Conservation (phyloP, 2,113 vertebrate genomes). For the Gallinago jamesoni region DNA sequence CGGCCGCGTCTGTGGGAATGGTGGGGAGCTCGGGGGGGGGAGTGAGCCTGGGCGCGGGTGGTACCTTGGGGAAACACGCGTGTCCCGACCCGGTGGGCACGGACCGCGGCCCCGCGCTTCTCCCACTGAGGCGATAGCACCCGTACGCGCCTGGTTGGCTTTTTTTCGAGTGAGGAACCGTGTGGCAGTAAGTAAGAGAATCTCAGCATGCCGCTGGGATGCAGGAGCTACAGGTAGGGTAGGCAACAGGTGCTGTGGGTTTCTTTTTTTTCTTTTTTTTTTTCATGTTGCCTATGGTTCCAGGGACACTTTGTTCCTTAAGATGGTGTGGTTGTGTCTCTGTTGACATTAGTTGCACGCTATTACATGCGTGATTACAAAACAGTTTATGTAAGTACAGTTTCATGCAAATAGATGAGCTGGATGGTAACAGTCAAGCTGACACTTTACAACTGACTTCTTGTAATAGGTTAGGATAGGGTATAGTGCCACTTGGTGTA, state of each 20-base stretch:
- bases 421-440: background rate
- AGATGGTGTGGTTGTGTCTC: background rate
- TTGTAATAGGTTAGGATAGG: background rate
- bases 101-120: too few relatives aligned
- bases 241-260: background rate
- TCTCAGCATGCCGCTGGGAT: rapidly evolving
- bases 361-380: constrained; percentile 36
- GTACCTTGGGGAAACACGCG: background rate
- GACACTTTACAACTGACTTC: background rate
- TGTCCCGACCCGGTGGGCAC: background rate
- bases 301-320: background rate
- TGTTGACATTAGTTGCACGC: background rate
- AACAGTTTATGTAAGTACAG: constrained; percentile 60
- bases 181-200: background rate
- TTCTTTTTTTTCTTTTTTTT: background rate
- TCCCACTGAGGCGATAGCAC: rapidly evolving
- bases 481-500: rapidly evolving
- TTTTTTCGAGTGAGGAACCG: rapidly evolving
- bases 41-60: too few relatives aligned
- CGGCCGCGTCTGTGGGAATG: background rate
- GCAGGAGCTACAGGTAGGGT: background rate
- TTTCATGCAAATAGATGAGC: constrained; percentile 41
- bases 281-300: background rate
- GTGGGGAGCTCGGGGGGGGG: background rate
- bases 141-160: background rate